These are phyloP conservation scores for Ellobium chinense DNA, from an alignment of 2,888 invertebrate genomes.

Conservation along the genomic window DNA sequence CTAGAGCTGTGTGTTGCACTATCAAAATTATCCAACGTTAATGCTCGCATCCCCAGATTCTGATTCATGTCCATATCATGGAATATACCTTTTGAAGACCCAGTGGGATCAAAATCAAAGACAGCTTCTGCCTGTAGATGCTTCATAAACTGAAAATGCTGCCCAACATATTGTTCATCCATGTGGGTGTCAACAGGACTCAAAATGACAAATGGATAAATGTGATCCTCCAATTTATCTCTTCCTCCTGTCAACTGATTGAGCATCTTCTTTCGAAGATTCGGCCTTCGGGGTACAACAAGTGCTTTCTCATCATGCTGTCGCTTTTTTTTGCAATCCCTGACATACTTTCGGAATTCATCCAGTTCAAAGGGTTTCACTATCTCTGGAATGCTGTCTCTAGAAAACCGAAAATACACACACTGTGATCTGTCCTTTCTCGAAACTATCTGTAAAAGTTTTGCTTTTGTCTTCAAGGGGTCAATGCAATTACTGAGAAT, in stretches of 20 bases:
- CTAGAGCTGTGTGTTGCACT: too few relatives aligned
- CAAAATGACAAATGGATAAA: conserved; percentile 52
- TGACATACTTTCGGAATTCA: too few relatives aligned
- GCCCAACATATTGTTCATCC: conserved; percentile 18
- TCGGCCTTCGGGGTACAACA: not conserved
- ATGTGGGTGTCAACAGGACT: conserved; percentile 46
- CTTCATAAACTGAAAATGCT: conserved; percentile 50
- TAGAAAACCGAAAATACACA: not conserved
- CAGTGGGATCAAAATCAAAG: conserved; percentile 55
- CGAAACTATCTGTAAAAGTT: not conserved
- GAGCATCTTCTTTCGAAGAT: conserved; percentile 51
- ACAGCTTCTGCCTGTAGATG: conserved; percentile 52
- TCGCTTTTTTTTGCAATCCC: not conserved
- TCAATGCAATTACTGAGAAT: conserved; percentile 35
- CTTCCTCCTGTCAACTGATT: conserved; percentile 51
- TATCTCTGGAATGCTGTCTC: not conserved
- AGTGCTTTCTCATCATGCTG: not conserved
- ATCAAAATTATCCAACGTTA: not conserved
- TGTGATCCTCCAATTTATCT: conserved; percentile 46
- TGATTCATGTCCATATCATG: not conserved
- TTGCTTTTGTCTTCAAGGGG: conserved; percentile 38
- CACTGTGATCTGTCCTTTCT: not conserved
- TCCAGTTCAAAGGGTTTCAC: too few relatives aligned
- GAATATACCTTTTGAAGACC: conserved; percentile 45
- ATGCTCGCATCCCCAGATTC: not conserved